Base-by-base conservation (phyloP, 2,797 vertebrate species). In the Falco rusticolus region DNA sequence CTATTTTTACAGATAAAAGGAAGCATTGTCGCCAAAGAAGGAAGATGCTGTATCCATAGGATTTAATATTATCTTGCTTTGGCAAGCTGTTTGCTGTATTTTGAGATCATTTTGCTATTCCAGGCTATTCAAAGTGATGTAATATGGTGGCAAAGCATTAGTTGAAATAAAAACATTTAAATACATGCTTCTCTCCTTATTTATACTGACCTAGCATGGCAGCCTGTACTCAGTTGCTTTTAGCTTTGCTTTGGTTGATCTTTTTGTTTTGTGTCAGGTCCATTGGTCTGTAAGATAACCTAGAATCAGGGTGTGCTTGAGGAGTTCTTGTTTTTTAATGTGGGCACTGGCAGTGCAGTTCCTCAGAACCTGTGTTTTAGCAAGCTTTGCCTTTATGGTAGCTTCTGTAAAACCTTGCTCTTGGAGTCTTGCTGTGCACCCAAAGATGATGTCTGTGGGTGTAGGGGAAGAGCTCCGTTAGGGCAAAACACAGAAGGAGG, bases 81-180 rank as follows among this genome's bases (percentile, higher is more conserved):
- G 97, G 98, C 97, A 97, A 97, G 96, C 97, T 97, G 86, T 97
- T 98, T 97, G 97, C 97, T 97, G 70, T 97, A 98, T 97, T 97
- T 97, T 96, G 96, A 98, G 96, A 97, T 97, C 96, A 92, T 97
- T 95, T 93, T 98, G 97, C 97, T 98, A 96, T 95, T 97, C 96
- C 96, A 96, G 97, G 95, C 97, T 98, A 97, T 98, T 97, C 95
- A 89, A 97, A 97, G 89, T 96, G 87, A 97, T 98, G 96, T 98
- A 97, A 98, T 97, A 97, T 95, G 97, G 96, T 98, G 98, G 97
- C 95, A 96, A 97, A 97, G 81, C 96, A 97, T 95, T 97, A 96
- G 93, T 97, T 96, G 95, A 98, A 98, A 98, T 98, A 98, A 98
- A 98, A 83, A 76, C 87, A 92, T 97, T 98, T 97, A 96, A 96